Base-by-base conservation (phyloP, 2,797 vertebrate species). In the Apogon hyalosoma region DNA sequence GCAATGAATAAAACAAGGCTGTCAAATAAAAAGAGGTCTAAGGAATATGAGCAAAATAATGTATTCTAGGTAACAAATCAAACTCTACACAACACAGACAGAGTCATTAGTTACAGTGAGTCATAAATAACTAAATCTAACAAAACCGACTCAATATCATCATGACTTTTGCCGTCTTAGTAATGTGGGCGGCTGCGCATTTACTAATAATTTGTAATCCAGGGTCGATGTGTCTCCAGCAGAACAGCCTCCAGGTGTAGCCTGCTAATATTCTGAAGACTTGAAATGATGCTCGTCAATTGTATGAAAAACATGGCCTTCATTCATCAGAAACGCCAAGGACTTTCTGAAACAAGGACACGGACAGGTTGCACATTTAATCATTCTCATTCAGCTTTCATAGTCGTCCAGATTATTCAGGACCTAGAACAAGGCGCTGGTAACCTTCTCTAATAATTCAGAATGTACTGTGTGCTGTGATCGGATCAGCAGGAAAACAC, bases 201-300 rank as follows among this genome's bases (percentile, higher is more conserved):
- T 43, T 15, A 5, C 3, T 19, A 55, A 54, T 31, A 55, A 39
- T 24, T 19, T 33, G 2, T 11, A 3, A 58, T 41, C 7, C 62
- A 43, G 1, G 58, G 11, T 9, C 1, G 21, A 46, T 1, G 42
- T 18, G 2, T 19, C 18, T n/a, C 7, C 1, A 11, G 24, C 11
- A 13, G 53, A 33, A 33, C 13, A 15, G 41, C 39, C 31, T 57
- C 28, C 21, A 24, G 19, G 28, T 11, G 11, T 36, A 36, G 39
- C 7, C 21, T 0, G 6, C 48, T 74, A 64, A 12, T 11, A 2
- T 0, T 14, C 11, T 5, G 69, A 18, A 1, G 74, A 63, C 64
- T 82, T 92, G 57, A 88, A 91, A 74, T 89, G 89, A 19, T 75
- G 13, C n/a, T 90, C 87, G 33, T 90, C 87, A 4, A 71, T 28